Base-by-base conservation (phyloP, 1,140 invertebrate genomes). In the Saccostrea echinata region DNA sequence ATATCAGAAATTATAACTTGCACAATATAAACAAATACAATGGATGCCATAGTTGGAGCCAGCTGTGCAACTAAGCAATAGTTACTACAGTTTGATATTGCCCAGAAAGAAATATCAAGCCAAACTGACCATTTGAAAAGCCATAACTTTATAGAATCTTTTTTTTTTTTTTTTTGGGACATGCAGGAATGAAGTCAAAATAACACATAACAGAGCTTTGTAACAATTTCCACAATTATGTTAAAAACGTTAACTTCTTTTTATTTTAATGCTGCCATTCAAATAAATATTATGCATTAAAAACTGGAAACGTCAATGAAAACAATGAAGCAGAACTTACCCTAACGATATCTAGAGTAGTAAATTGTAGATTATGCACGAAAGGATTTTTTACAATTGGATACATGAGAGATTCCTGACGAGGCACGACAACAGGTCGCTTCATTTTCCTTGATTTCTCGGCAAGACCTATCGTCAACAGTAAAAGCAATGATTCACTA, bases 321-420 rank as follows among this genome's bases (percentile, higher is more conserved):
- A 18, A 27, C 27, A 11, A 57, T 30, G 16, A 76, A 33, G 11
- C 27, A 33, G 35, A 86, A 85, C 86, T 68, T 57, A 93, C 93
- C 91, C 92, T 87, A 24, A 93, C 30, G 16, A 90, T 90, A 88
- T 93, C 92, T 57, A 90, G 55, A 81, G 87, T 88, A 61, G 88
- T 86, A 35, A 92, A 85, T 35, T 92, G 86, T 27, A 93, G 84
- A 57, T 91, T 87, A 84, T 94, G 92, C 12, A 91, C 88, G 90
- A 94, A 94, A 35, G 93, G 93, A 91, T 94, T 93, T 64, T 82
- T 55, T 64, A 93, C 90, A 24, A 90, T 91, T 82, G 93, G 93
- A 80, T 87, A 43, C 51, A 90, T 84, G 16, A 93, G 86, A n/a
- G 93, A 94, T 86, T 88, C 57, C 84, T 91, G 91, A 21, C 92